These are phyloP conservation scores for Holothuria glaberrima DNA, from an alignment of 35 echinoderm and acorn worm species.

Conservation along the genomic window DNA sequence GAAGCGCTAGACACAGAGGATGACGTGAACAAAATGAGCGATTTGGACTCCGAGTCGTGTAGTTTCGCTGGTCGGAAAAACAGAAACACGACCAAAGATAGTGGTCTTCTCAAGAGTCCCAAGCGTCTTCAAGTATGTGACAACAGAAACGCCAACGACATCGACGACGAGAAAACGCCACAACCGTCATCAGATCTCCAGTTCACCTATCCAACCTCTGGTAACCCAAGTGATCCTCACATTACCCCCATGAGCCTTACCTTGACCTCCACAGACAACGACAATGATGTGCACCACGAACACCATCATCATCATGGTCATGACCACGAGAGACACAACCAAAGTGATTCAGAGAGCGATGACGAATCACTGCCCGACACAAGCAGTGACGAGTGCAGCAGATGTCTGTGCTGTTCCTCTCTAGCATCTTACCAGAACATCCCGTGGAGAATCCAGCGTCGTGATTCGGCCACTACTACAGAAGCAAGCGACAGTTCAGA, in stretches of 20 bases:
- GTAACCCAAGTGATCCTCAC: not conserved
- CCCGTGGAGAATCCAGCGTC: constrained; percentile 67
- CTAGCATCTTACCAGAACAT: constrained; percentile 68
- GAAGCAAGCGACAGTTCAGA: constrained; percentile 78
- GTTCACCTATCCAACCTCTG: constrained; percentile 11
- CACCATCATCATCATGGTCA: constrained; percentile 31
- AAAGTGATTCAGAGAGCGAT: constrained; percentile 63
- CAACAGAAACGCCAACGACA: constrained; percentile 42
- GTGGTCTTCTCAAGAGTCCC: constrained; percentile 33
- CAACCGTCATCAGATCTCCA: constrained; percentile 22
- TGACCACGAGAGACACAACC: constrained; percentile 23
- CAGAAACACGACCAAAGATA: constrained; percentile 33
- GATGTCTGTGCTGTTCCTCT: constrained; percentile 77
- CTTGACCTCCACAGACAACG: constrained; percentile 50
- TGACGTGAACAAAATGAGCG: constrained; percentile 82
- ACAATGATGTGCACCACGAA: constrained; percentile 8
- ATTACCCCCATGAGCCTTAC: constrained; percentile 53
- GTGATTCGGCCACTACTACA: constrained; percentile 59
- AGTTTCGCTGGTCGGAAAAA: constrained; percentile 45
- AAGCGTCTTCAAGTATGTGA: constrained; percentile 19
- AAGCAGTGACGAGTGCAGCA: constrained; percentile 70
- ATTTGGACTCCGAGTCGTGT: constrained; percentile 73
- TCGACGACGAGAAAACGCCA: constrained; percentile 37
- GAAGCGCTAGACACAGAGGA: constrained; percentile 83
- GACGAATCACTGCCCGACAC: constrained; percentile 65